phyloP scores from a whole-genome alignment of 1,140 invertebrate species.

The Drosophila sturtevanti region DNA sequence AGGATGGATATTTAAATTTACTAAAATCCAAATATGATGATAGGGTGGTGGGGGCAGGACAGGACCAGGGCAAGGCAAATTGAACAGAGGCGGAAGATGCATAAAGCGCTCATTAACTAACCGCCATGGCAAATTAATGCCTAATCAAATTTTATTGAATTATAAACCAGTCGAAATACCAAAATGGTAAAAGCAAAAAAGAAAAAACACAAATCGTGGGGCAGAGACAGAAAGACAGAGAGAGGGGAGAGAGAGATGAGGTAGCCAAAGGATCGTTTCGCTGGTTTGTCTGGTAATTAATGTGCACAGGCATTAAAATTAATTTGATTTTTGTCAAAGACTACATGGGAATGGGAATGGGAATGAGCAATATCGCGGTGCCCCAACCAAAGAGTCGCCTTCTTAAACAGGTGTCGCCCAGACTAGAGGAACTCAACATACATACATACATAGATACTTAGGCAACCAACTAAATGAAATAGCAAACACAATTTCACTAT shows the following conservation, averaged over 20 bases:
- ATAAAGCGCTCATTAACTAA: slow-evolving; percentile 73
- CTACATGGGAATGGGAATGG: slow-evolving; percentile 21
- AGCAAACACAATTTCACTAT: not conserved
- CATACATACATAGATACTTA: no score
- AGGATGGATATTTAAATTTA: slow-evolving; percentile 21
- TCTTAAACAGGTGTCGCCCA: not conserved
- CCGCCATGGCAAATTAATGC: slow-evolving; percentile 76
- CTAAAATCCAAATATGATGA: slow-evolving; percentile 51
- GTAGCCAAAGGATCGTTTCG: slow-evolving; percentile 1
- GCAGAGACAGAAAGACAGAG: not conserved
- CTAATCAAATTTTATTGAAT: slow-evolving; percentile 81
- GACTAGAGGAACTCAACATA: not conserved
- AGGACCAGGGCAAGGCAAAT: slow-evolving; percentile 4
- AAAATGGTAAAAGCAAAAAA: slow-evolving; percentile 28
- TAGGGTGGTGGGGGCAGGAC: not conserved
- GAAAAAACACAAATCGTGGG: not conserved
- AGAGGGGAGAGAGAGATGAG: not conserved
- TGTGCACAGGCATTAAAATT: slow-evolving; percentile 62
- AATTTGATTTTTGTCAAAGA: slow-evolving; percentile 53
- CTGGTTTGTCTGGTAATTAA: slow-evolving; percentile 44
- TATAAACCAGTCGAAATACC: slow-evolving; percentile 71
- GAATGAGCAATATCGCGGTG: not conserved
- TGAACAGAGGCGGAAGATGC: slow-evolving; percentile 45
- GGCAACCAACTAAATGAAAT: not conserved
- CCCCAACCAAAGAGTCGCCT: slow-evolving; percentile 16